Percentiles rank a stretch among this genome's conserved stretches.
These are phyloP conservation scores for Leptobrachium leishanense DNA, from an alignment of 2,113 vertebrate species.

Conservation along the genomic window DNA sequence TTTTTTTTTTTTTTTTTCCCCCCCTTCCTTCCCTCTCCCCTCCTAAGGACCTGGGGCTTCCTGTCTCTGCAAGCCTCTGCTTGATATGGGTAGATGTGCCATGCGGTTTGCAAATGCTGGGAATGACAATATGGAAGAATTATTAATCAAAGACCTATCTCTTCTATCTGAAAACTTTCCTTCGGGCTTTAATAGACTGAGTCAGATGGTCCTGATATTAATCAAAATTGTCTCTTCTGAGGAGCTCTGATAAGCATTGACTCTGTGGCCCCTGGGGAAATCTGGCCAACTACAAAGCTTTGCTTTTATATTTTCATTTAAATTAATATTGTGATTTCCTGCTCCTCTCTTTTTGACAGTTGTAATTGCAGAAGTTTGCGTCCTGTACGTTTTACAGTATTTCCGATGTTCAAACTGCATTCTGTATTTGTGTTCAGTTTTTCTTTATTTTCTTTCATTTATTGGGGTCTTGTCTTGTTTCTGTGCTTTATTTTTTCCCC, in stretches of 20 bases:
- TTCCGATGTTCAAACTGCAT: constrained; percentile 50
- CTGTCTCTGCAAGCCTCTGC: constrained; percentile 45
- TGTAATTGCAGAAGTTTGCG: constrained; percentile 48
- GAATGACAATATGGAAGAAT: constrained; percentile 74
- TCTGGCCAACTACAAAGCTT: constrained; percentile 71
- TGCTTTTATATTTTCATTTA: constrained; percentile 68
- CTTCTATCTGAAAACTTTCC: constrained; percentile 77
- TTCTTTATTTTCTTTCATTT: not conserved
- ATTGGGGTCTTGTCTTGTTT: not conserved
- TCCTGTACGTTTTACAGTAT: constrained; percentile 54
- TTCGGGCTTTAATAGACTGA: constrained; percentile 77
- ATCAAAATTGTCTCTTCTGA: constrained; percentile 81
- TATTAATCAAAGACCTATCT: constrained; percentile 79
- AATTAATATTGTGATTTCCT: constrained; percentile 60
- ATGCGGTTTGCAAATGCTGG: constrained; percentile 62
- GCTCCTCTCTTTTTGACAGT: constrained; percentile 27
- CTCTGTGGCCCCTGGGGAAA: constrained; percentile 69
- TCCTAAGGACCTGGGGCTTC: constrained; percentile 59
- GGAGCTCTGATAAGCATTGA: constrained; percentile 74
- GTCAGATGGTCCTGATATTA: constrained; percentile 78
- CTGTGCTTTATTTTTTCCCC: not conserved
- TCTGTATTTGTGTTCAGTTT: constrained; percentile 2
- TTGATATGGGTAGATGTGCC: constrained; percentile 54
- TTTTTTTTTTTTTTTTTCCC: no score
- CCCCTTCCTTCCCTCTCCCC: constrained; percentile 43